These are phyloP conservation scores for Triops longicaudatus DNA, from an alignment of 1,140 invertebrate genomes.

Conservation along the genomic window DNA sequence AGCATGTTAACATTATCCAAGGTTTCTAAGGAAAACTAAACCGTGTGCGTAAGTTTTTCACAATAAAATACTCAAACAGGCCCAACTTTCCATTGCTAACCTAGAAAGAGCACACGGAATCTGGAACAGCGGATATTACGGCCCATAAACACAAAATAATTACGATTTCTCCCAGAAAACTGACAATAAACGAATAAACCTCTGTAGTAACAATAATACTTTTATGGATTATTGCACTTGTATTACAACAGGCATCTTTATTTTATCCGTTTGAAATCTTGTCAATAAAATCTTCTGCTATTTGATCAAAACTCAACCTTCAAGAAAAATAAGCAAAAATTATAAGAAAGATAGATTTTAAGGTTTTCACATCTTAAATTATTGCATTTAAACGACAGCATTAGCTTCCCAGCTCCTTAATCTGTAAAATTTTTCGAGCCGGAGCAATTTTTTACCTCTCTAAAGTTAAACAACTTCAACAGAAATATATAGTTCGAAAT, in stretches of 20 bases:
- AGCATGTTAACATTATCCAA: neutral
- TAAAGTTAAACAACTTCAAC: neutral
- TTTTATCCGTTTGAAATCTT: too few relatives aligned
- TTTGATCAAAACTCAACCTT: neutral
- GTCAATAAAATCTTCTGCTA: neutral
- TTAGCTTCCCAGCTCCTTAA: neutral
- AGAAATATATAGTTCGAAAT: neutral
- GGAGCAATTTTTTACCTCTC: neutral
- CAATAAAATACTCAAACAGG: neutral
- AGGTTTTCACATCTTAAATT: too few relatives aligned
- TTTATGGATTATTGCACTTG: neutral
- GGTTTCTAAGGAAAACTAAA: neutral
- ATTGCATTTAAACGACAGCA: too few relatives aligned
- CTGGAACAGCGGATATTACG: neutral
- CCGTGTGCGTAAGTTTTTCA: neutral
- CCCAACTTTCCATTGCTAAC: neutral
- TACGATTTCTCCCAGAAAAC: neutral
- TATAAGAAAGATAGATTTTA: neutral
- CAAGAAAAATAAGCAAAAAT: neutral
- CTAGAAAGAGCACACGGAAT: neutral
- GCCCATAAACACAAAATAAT: neutral
- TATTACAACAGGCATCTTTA: neutral
- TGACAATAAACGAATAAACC: neutral
- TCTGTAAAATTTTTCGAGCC: neutral
- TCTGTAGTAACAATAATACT: neutral